Percentiles rank a stretch among this genome's conserved stretches.
Conservation (phyloP, 2,113 vertebrate genomes). For the Bubo blakistoni region DNA sequence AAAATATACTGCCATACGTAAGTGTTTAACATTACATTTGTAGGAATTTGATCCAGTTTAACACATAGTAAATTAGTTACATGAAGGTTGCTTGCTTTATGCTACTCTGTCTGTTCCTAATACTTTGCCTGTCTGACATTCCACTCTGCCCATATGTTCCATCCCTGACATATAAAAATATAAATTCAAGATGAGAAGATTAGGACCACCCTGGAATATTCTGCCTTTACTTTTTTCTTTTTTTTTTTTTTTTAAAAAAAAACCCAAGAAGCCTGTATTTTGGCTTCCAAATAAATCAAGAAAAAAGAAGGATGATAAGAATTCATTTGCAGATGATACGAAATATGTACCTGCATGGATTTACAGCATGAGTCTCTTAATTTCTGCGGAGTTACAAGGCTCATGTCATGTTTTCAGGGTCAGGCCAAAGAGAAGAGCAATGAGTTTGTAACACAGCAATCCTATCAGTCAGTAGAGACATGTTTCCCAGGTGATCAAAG, state of each 20-base stretch:
- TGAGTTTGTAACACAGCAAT: neutral
- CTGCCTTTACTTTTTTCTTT: neutral
- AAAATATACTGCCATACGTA: conserved; percentile 48
- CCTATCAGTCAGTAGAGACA: neutral
- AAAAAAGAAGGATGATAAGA: neutral
- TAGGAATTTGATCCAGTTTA: conserved; percentile 51
- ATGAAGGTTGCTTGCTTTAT: neutral
- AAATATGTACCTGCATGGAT: neutral
- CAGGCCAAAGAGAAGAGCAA: neutral
- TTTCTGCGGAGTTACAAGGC: neutral
- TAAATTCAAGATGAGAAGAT: conserved; percentile 22
- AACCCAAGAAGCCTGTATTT: neutral
- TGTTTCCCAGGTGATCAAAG: conserved; percentile 46
- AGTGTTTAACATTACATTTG: conserved; percentile 47
- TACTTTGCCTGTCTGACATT: conserved; percentile 23
- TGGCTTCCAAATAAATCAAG: neutral
- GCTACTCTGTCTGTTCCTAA: conserved; percentile 22
- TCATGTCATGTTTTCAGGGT: neutral
- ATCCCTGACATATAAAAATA: conserved; percentile 11
- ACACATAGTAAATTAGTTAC: conserved; percentile 54
- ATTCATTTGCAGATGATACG: neutral
- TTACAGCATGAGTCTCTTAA: neutral
- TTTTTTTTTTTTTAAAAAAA: neutral
- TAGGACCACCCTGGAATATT: conserved; percentile 20
- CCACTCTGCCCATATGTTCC: conserved; percentile 31